Evolutionary conservation across 2,797 vertebrate species (phyloP), one percentile per base, ranked within the genome.

Genomic region (Heterohyrax brucei): DNA sequence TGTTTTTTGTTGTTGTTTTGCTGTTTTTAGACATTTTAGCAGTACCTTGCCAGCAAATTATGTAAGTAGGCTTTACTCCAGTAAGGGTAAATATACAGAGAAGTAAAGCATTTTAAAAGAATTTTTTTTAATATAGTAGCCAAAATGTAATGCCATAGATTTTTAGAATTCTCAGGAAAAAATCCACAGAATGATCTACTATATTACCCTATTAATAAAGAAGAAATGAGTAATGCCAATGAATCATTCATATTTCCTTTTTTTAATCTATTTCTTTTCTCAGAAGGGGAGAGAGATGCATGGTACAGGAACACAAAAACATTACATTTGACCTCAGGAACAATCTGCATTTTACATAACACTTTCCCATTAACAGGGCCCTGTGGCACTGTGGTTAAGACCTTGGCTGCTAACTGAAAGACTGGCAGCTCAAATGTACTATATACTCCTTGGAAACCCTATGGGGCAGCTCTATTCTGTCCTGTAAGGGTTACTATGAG

Each of bases 11-110:
- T 18, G 4, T 59, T 59, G 8, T 59, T 59, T 59, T 89, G 62
- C 53, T 61, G 56, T 89, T 78, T 10, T 18, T 39, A 78, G 16
- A 22, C 85, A 24, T 66, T 82, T 87, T 79, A 89, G 8, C 39
- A 46, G 62, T 19, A 84, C 9, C 82, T 93, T 16, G 21, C 82
- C 66, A 93, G 90, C 21, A 88, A 92, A 81, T 64, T 50, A 80
- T 85, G 59, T n/a, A 94, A 89, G 26, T 85, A 68, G 56, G 68
- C 1, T 62, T 62, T 73, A 39, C 7, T 89, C 28, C 24, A 64
- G 62, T 78, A 64, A 13, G 61, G 77, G 30, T 64, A 82, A 90
- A 46, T 26, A 91, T 50, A 89, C 61, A 75, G 33, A 82, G 94
- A 94, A 62, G 64, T 26, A 39, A 64, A 87, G 13, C 50, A 10